A percentile compares a stretch with the other conserved stretches of the same genome.
phyloP scores from a whole-genome alignment of 2,113 vertebrate species.

The Sinocyclocheilus maitianheensis region DNA sequence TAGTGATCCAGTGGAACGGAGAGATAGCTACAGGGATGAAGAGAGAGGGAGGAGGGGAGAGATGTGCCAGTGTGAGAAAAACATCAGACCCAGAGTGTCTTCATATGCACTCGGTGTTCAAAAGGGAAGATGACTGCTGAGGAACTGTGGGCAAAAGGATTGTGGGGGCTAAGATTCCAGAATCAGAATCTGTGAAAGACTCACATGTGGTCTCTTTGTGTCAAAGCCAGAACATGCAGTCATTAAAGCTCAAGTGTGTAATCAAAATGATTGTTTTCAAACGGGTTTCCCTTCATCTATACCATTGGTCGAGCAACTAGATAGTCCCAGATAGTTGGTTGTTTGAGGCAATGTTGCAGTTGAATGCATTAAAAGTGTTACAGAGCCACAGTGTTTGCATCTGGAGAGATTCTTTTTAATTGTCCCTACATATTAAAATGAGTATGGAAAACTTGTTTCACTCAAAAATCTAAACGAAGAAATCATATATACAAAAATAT shows the following conservation, averaged over 20 bases:
- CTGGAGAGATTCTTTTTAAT: neutral
- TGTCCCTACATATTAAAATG: no score
- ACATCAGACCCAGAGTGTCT: slow-evolving; percentile 14
- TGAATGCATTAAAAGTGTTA: neutral
- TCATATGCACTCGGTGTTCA: neutral
- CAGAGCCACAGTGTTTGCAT: neutral
- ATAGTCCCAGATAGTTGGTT: neutral
- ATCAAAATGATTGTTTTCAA: neutral
- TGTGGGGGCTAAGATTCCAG: slow-evolving; percentile 21
- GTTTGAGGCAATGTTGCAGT: neutral
- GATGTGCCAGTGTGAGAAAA: slow-evolving; percentile 16
- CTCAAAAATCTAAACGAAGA: no score
- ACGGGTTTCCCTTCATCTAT: neutral
- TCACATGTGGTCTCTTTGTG: neutral
- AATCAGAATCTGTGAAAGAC: slow-evolving; percentile 33
- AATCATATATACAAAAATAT: no score
- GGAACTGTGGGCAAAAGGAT: slow-evolving; percentile 26
- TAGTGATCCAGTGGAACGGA: slow-evolving; percentile 54
- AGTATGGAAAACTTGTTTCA: no score
- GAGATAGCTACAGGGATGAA: slow-evolving; percentile 24
- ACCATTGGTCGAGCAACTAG: neutral
- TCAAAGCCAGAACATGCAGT: neutral
- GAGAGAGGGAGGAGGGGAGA: slow-evolving; percentile 36
- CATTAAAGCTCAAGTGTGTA: neutral
- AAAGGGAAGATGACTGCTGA: slow-evolving; percentile 10